A percentile compares a stretch with the other conserved stretches of the same genome.
Evolutionary conservation across 2,113 vertebrate species (phyloP).

Genomic region (Otocyon megalotis): DNA sequence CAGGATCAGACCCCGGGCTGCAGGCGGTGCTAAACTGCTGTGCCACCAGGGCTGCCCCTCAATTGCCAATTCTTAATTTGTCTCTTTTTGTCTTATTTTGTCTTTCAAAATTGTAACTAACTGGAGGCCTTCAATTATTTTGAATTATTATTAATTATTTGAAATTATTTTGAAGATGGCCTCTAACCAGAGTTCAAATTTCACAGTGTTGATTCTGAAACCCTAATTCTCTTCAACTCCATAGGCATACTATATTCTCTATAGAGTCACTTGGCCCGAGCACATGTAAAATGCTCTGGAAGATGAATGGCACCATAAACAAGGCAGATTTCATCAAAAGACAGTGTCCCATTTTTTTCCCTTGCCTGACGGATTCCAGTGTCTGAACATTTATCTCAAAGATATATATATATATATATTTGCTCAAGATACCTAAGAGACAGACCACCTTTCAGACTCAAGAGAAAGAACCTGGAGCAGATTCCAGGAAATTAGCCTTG

Average conservation of each 20-base stretch:
- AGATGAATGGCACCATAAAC: neutral
- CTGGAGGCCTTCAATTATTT: neutral
- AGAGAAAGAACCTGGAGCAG: conserved; percentile 36
- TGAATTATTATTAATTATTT: neutral
- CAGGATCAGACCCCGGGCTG: no score
- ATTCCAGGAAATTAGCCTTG: neutral
- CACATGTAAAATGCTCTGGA: neutral
- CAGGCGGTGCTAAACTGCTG: no score
- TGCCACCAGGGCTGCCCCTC: neutral
- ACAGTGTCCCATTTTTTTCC: neutral
- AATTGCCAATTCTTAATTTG: neutral
- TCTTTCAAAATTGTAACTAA: neutral
- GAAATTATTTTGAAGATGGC: neutral
- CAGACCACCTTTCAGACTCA: neutral
- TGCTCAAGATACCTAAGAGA: neutral
- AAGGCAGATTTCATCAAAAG: neutral
- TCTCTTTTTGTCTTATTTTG: neutral
- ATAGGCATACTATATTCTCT: neutral
- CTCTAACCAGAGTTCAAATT: neutral
- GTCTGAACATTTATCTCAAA: neutral
- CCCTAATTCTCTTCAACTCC: neutral
- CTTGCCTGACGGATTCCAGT: neutral
- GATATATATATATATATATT: neutral
- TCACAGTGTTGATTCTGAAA: neutral
- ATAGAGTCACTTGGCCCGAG: neutral